A percentile compares a stretch with the other conserved stretches of the same genome.
phyloP scores from a whole-genome alignment of 1,140 invertebrate genomes.

The Drosophila tropicalis region DNA sequence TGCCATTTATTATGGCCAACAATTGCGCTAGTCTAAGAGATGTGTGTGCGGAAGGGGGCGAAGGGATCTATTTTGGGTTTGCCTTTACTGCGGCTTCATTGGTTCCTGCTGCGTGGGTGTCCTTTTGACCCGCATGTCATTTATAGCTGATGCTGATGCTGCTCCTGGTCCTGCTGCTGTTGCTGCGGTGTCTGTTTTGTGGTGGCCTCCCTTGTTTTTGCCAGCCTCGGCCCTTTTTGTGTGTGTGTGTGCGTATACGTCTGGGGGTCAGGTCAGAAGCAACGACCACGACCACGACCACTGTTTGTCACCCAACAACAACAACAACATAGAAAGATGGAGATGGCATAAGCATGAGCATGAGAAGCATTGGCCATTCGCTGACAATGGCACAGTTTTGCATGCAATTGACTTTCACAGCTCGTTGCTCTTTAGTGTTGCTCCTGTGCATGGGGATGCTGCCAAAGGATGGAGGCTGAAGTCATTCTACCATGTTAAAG shows the following conservation, averaged over 20 bases:
- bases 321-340: not conserved
- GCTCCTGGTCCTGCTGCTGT: slow-evolving; percentile 34
- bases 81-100: slow-evolving; percentile 53
- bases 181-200: slow-evolving; percentile 73
- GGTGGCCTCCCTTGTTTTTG: slow-evolving; percentile 65
- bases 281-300: slow-evolving; percentile 32
- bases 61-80: slow-evolving; percentile 7
- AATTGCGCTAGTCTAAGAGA: slow-evolving; percentile 34
- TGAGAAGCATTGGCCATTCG: slow-evolving; percentile 42
- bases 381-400: slow-evolving; percentile 80
- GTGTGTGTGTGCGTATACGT: slow-evolving; percentile 21
- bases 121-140: slow-evolving; percentile 79
- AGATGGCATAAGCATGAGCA: not conserved
- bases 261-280: slow-evolving; percentile 59
- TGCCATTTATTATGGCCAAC: slow-evolving; percentile 70
- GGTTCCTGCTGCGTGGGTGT: slow-evolving; percentile 60
- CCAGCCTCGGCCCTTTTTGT: slow-evolving; percentile 21
- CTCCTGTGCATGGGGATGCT: not conserved
- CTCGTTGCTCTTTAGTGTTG: slow-evolving; percentile 77
- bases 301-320: slow-evolving; percentile 33
- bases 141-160: slow-evolving; percentile 54
- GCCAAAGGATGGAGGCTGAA: not conserved
- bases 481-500: not conserved
- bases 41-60: not conserved
- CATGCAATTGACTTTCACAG: slow-evolving; percentile 81